Evolutionary conservation across 2,797 vertebrate genomes (phyloP), one percentile per base, ranked within the genome.

Genomic region (Denticeps clupeoides): DNA sequence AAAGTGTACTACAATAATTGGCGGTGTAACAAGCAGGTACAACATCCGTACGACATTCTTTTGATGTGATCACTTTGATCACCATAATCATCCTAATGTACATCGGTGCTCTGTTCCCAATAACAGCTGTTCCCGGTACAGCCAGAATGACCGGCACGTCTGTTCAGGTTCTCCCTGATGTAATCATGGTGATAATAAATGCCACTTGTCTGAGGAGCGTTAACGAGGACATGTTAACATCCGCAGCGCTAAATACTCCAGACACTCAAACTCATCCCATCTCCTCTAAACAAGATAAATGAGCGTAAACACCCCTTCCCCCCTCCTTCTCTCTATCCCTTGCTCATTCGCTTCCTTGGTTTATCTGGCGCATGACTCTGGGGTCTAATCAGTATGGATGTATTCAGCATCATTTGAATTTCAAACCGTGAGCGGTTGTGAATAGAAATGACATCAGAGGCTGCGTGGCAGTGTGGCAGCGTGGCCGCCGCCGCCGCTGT

Each of bases 151-250:
- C 1, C 2, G 35, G 4, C 9, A 2, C 35, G 38, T 35, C 35
- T 38, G 35, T 38, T 21, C 11, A 38, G 16, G 10, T 8, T 7
- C 35, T 21, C 8, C 16, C 35, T 10, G 18, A 38, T 38, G 35
- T 38, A 4, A 8, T 38, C 18, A 4, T 10, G 9, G 21, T 11
- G 35, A 9, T 38, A 38, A 38, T 38, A 38, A 38, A 38, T 38
- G 35, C 21, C 35, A 38, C 38, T 38, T 38, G 38, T 35, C 35
- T 38, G 18, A 19, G 35, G 35, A 38, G 18, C 7, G 35, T 35
- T 38, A 38, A 38, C 35, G 9, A 38, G 35, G n/a, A n/a, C n/a
- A 38, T 35, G 18, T 16, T 38, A 21, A 38, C 16, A 11, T 38
- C 35, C 38, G 38, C 35, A 38, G 35, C 35, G 38, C 35, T n/a